Evolutionary conservation across 2,888 invertebrate species (phyloP).

Genomic region (Apomyelois bistriatella): DNA sequence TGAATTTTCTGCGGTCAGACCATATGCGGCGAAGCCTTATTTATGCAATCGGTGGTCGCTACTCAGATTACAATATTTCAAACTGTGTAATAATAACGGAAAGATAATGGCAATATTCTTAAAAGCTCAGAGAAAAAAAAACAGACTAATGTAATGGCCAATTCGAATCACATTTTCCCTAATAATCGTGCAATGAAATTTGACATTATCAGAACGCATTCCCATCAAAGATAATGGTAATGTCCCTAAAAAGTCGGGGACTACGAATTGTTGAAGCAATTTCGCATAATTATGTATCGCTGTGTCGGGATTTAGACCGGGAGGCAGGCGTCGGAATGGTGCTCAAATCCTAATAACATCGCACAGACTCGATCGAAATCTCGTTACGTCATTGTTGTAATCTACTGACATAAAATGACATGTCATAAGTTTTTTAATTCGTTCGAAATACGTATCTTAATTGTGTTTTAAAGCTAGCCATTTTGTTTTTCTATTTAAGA

Average conservation of each 20-base stretch:
- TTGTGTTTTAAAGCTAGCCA: background rate
- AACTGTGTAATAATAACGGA: background rate
- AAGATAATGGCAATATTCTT: constrained; percentile 21
- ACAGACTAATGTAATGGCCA: constrained; percentile 48
- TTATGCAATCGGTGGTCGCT: constrained; percentile 66
- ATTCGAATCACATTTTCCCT: constrained; percentile 51
- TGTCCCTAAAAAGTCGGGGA: constrained; percentile 72
- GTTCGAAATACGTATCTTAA: background rate
- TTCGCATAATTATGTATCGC: constrained; percentile 72
- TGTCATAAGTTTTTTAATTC: constrained; percentile 34
- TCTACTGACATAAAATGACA: constrained; percentile 61
- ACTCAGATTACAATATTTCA: constrained; percentile 13
- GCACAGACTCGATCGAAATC: constrained; percentile 66
- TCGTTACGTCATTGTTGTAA: constrained; percentile 68
- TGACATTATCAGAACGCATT: constrained; percentile 74
- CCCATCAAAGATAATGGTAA: constrained; percentile 75
- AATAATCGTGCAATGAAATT: constrained; percentile 70
- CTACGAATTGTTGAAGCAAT: constrained; percentile 74
- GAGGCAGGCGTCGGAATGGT: constrained; percentile 58
- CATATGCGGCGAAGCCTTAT: constrained; percentile 65
- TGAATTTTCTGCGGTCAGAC: constrained; percentile 65
- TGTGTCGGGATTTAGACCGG: constrained; percentile 22
- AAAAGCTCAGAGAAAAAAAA: constrained; percentile 48
- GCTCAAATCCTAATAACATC: constrained; percentile 75
- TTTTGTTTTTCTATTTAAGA: background rate